These are phyloP conservation scores for Bos javanicus DNA, from an alignment of 2,113 vertebrate species.

Conservation along the genomic window DNA sequence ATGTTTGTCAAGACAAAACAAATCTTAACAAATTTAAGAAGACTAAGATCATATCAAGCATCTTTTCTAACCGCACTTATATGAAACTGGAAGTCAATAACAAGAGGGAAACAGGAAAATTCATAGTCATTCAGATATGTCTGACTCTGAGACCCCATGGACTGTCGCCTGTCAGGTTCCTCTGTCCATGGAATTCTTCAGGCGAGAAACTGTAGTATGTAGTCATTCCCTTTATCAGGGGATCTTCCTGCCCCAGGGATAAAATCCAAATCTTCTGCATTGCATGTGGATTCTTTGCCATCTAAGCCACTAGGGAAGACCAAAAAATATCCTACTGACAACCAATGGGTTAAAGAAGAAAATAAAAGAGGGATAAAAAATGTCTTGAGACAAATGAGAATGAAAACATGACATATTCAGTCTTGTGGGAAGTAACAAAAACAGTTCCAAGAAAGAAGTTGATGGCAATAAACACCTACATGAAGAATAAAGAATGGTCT, in stretches of 20 bases:
- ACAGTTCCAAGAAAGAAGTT: background rate
- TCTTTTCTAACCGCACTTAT: background rate
- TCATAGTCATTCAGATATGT: background rate
- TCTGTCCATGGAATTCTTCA: background rate
- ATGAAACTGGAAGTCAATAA: background rate
- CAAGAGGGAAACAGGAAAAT: background rate
- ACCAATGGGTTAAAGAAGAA: background rate
- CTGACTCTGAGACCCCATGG: background rate
- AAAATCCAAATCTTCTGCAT: background rate
- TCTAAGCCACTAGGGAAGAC: background rate
- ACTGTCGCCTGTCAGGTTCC: background rate
- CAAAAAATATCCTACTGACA: background rate
- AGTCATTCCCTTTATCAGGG: background rate
- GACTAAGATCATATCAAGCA: background rate
- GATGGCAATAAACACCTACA: background rate
- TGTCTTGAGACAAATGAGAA: background rate
- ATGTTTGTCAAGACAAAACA: background rate
- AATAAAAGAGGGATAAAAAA: background rate
- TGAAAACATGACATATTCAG: background rate
- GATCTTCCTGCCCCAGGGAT: background rate
- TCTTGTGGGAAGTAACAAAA: background rate
- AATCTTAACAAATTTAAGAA: background rate
- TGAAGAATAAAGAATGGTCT: background rate
- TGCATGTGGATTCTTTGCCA: background rate
- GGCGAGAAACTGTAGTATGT: background rate